Conservation (phyloP, 2,113 vertebrate species). For the Nestor notabilis region DNA sequence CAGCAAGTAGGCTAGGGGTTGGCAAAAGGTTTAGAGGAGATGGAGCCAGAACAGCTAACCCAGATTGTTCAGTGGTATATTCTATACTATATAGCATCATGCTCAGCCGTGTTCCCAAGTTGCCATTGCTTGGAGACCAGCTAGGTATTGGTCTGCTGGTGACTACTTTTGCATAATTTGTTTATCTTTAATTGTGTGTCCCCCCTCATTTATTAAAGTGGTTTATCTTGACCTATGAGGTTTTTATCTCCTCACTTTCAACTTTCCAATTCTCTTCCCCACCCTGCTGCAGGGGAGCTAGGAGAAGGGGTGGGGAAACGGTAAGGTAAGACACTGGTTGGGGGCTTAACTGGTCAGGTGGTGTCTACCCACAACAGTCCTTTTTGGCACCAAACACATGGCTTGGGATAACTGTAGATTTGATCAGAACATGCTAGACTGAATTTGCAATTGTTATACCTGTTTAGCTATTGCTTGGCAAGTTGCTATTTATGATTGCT, state of each 20-base stretch:
- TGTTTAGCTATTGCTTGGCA: neutral
- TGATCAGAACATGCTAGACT: neutral
- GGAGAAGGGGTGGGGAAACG: neutral
- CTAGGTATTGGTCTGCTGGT: neutral
- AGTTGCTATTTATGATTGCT: neutral
- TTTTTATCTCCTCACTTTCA: neutral
- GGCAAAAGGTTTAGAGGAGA: neutral
- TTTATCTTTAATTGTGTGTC: neutral
- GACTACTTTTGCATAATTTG: neutral
- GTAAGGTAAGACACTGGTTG: neutral
- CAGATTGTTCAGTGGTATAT: neutral
- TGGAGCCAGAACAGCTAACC: neutral
- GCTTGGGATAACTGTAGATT: neutral
- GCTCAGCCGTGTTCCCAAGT: neutral
- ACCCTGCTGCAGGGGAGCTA: neutral
- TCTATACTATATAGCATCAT: neutral
- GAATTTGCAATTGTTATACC: neutral
- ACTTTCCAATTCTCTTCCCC: neutral
- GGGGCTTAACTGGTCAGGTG: neutral
- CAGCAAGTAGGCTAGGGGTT: neutral
- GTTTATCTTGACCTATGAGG: neutral
- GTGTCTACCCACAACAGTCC: neutral
- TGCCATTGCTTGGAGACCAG: neutral
- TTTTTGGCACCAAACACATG: neutral
- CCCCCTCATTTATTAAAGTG: neutral